Percentiles rank a stretch among this genome's conserved stretches.
Conservation (phyloP, 2,888 invertebrate species). For the Epirrita christyi region DNA sequence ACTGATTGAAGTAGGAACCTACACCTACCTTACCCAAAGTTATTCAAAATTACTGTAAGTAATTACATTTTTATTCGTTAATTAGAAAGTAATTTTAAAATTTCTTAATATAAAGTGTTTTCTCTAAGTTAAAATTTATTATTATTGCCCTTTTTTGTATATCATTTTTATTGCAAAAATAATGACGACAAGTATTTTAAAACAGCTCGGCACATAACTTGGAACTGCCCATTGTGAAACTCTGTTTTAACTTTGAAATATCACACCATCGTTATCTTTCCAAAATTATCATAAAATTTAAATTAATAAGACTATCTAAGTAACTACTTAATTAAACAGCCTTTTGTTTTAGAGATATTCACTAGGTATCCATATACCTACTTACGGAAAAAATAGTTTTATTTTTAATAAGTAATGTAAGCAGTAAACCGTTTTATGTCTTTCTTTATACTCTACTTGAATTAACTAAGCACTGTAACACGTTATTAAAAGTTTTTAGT, state of each 20-base stretch:
- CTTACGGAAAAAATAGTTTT: constrained; percentile 51
- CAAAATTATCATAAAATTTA: constrained; percentile 50
- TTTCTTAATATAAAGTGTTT: constrained; percentile 20
- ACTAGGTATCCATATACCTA: constrained; percentile 39
- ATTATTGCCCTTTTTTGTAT: constrained; percentile 31
- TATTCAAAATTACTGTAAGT: background rate
- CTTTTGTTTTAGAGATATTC: constrained; percentile 44
- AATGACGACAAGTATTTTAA: constrained; percentile 30
- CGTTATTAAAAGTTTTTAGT: constrained; percentile 59
- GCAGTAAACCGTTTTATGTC: constrained; percentile 64
- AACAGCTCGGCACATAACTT: constrained; percentile 38
- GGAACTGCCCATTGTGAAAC: constrained; percentile 47
- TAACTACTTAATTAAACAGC: constrained; percentile 50
- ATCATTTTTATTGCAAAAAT: constrained; percentile 39
- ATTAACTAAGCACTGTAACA: constrained; percentile 65
- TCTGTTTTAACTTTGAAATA: constrained; percentile 42
- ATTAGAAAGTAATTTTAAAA: constrained; percentile 20
- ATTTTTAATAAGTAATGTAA: constrained; percentile 58
- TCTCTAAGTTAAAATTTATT: constrained; percentile 26
- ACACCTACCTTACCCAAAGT: background rate
- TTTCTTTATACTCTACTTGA: constrained; percentile 66
- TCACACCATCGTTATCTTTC: constrained; percentile 44
- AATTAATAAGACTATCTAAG: constrained; percentile 49
- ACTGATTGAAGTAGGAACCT: too few species aligned
- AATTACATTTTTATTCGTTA: constrained; percentile 1